Evolutionary conservation across 2,113 vertebrate genomes (phyloP).

Genomic region (Alouatta palliata): DNA sequence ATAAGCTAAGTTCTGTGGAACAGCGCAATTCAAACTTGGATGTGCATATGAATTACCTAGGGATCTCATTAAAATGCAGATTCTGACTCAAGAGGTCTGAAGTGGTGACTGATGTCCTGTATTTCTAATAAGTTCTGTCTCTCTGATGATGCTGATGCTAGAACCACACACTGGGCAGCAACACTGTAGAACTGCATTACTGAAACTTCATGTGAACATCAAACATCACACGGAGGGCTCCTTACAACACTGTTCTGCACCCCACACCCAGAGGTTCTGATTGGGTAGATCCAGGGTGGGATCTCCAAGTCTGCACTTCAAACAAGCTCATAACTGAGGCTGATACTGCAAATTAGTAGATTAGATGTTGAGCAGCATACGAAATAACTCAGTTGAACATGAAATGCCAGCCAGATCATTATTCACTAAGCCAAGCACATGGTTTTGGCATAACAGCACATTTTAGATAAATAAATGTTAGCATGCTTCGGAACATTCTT

Average conservation of each 20-base stretch:
- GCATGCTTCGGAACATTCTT: neutral
- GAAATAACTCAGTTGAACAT: neutral
- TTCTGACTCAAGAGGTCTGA: neutral
- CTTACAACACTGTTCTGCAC: neutral
- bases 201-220: fast-evolving
- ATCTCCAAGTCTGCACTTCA: neutral
- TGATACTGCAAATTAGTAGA: neutral
- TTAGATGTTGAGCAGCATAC: neutral
- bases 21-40: neutral
- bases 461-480: constrained; percentile 22
- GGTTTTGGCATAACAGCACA: neutral
- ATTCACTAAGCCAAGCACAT: neutral
- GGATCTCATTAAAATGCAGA: neutral
- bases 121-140: neutral
- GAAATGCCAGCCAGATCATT: neutral
- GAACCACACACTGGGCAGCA: neutral
- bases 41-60: neutral
- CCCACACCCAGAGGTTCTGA: neutral
- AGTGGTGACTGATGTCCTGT: neutral
- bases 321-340: neutral
- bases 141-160: neutral
- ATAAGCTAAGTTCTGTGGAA: neutral
- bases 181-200: neutral
- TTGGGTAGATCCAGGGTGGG: neutral
- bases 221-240: no score